Evolutionary conservation across 2,113 vertebrate genomes (phyloP), one percentile per base, ranked within the genome.

Genomic region (Lepus americanus): DNA sequence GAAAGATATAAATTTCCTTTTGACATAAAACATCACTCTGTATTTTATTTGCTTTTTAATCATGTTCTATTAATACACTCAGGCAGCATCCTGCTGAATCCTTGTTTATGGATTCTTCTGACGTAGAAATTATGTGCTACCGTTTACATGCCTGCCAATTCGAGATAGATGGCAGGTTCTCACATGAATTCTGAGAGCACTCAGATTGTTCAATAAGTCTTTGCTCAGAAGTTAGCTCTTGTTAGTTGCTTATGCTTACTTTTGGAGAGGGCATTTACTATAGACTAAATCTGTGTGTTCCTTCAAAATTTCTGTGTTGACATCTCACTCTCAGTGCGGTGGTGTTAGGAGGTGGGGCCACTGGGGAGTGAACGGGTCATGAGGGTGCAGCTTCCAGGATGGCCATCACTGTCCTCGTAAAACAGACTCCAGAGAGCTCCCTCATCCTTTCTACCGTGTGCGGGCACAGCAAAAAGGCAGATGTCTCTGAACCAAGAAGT

Each of bases 21-120:
- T 92, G 87, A 63, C 67, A 95, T 88, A 77, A 96, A 93, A 81
- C 10, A 79, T 70, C 25, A 78, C 59, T 89, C 3, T 67, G 8
- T 63, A 72, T 80, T 86, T 96, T 89, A 82, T 95, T 91, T 91
- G 87, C 79, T 69, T 82, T 93, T 81, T 55, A 91, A 90, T 93
- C 73, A 85, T 79, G 20, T 59, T 13, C 36, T 84, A 49, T 88
- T 88, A 82, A 92, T 92, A 85, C 11, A 90, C 77, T 49, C 11
- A 93, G 83, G 83, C 12, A 94, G 78, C 67, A 49, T 79, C 64
- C 61, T 92, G 44, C 14, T 94, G 55, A 87, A 39, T 59, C 39
- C 1, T 87, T 92, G 17, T 80, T 90, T 93, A 81, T 70, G 33
- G 69, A 63, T 85, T 36, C 39, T 93, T 23, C 9, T 33, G 44